Evolutionary conservation across 2,797 vertebrate species (phyloP), one percentile per base, ranked within the genome.

Genomic region (Macrochelys suwanniensis): DNA sequence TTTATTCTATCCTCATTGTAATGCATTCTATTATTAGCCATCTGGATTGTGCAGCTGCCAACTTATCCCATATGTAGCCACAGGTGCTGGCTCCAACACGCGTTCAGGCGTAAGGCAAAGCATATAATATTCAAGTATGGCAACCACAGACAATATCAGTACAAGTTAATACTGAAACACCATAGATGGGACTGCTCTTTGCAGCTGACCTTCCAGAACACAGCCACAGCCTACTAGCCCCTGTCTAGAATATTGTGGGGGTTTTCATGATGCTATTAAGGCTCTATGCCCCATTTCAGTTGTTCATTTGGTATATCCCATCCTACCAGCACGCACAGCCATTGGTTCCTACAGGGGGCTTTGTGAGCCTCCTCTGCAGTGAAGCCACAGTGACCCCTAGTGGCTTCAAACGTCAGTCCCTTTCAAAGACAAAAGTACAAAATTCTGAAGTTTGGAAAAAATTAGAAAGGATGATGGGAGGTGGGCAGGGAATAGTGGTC

Each of bases 11-110:
- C 84, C 89, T 71, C 31, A 33, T 74, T 12, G 59, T 84, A 83
- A 90, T 80, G 68, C 59, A 91, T 94, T 95, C 96, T 81, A 97
- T 53, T 45, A 59, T 83, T 71, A 90, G 93, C 71, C 88, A 94
- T 95, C 82, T 96, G 93, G 89, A 91, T 56, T 81, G 51, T 79
- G 77, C 61, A 80, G 50, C 79, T 45, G 11, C 81, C 65, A 91
- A 85, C 61, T 89, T 54, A 81, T 89, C 77, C 89, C 82, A 53
- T 59, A 28, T 89, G 54, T 88, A 97, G 82, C 89, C 90, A 95
- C 57, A 94, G 42, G 19, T 87, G n/a, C 82, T 82, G 45, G 83
- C 61, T 89, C 87, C 78, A 93, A 76, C n/a, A 17, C 59, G 80
- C 26, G 45, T 57, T 65, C 84, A 85, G 74, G 33, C 88, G 54